These are phyloP conservation scores for Drosophila greeni DNA, from an alignment of 2,888 invertebrate genomes.

Conservation along the genomic window DNA sequence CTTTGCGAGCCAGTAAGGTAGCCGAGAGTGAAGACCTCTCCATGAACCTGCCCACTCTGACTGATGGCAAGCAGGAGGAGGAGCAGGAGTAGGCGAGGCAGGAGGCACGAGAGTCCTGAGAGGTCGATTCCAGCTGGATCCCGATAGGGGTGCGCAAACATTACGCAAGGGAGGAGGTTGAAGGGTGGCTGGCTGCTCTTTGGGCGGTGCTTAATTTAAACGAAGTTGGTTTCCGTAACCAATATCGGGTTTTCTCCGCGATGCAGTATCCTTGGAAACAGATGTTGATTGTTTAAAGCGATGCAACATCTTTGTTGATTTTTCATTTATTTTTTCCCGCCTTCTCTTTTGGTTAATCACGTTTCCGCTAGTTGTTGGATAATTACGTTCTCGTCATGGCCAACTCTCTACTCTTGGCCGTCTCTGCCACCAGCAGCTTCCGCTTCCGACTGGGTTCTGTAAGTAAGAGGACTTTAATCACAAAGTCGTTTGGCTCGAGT, in stretches of 20 bases:
- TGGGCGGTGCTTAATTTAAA: conserved; percentile 52
- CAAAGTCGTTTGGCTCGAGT: conserved; percentile 11
- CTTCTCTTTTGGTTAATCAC: neutral
- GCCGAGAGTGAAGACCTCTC: conserved; percentile 87
- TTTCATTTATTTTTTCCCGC: conserved; percentile 36
- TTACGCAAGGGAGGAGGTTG: conserved; percentile 42
- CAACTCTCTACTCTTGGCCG: neutral
- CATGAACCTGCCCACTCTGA: conserved; percentile 50
- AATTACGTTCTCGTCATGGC: conserved; percentile 47
- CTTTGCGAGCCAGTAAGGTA: conserved; percentile 92
- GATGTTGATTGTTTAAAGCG: conserved; percentile 31
- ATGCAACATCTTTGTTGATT: conserved; percentile 60
- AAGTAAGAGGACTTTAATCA: conserved; percentile 32
- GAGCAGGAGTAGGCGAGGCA: conserved; percentile 16
- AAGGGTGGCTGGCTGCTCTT: conserved; percentile 9
- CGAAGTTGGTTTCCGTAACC: conserved; percentile 15
- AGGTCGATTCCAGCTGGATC: conserved; percentile 31
- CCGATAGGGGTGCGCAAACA: conserved; percentile 44
- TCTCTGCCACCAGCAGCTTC: neutral
- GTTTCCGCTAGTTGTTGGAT: conserved; percentile 8
- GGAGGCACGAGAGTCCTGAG: conserved; percentile 12
- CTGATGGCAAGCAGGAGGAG: conserved; percentile 35
- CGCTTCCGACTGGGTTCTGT: conserved; percentile 13
- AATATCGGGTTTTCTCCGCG: conserved; percentile 16
- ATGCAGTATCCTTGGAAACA: conserved; percentile 38